Evolutionary conservation across 2,797 vertebrate genomes (phyloP), one percentile per base, ranked within the genome.

Genomic region (Ammospiza maritima): DNA sequence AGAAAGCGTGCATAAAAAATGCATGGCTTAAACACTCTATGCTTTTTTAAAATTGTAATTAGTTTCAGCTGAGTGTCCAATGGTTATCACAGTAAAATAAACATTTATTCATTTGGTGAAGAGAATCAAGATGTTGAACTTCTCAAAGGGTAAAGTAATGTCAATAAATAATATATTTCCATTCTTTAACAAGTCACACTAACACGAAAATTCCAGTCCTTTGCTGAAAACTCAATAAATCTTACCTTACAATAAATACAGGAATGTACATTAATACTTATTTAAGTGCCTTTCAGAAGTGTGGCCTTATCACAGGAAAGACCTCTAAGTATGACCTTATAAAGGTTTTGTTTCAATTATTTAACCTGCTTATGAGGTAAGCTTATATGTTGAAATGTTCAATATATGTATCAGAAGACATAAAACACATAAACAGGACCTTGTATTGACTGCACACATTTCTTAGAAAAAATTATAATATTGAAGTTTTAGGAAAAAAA

Each of bases 21-120:
- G 4, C 10, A 72, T 44, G 6, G 48, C 17, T 80, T 62, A 64
- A 73, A 77, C 14, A 48, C 6, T 44, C 84, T 9, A 47, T 15
- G 10, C 20, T 48, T 85, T 82, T 76, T 7, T 7, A 66, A 81
- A 89, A 78, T 22, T 32, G 30, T 45, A 75, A 77, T 80, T 74
- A 26, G 6, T 76, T 96, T 85, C 50, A 94, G 16, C 10, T 75
- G 40, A 84, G 21, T 42, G 48, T 58, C 48, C 38, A 40, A 40
- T 7, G 30, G 69, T 89, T 82, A 72, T 62, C 40, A 25, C 64
- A 96, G 25, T 53, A 89, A 84, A 92, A 95, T 70, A 96, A 94
- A 47, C 10, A 57, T 67, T 67, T 78, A 9, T 48, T 87, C 15
- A 38, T 78, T 92, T 48, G 12, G 48, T 40, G 16, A 80, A 74